phyloP scores from a whole-genome alignment of 2,888 invertebrate genomes.

The Notodonta dromedarius region DNA sequence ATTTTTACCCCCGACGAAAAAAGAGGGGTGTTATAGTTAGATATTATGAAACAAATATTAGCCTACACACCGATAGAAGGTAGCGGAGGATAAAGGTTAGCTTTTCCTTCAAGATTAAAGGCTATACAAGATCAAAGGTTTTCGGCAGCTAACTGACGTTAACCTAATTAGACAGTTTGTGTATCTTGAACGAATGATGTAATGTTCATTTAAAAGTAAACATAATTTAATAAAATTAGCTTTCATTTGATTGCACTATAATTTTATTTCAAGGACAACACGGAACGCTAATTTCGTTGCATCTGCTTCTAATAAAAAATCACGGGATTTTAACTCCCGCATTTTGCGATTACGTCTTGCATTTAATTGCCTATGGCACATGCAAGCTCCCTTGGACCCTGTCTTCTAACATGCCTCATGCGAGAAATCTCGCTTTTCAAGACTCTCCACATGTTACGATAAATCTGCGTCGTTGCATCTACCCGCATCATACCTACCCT shows the following conservation, averaged over 20 bases:
- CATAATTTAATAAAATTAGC: background rate
- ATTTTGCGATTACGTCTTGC: too few relatives aligned
- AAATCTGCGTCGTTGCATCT: background rate
- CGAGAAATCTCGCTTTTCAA: background rate
- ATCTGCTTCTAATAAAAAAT: too few relatives aligned
- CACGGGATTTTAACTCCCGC: too few relatives aligned
- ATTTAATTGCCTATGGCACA: too few relatives aligned
- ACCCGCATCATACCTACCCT: background rate
- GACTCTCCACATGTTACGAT: too few relatives aligned
- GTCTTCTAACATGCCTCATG: background rate
- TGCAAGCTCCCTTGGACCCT: background rate
- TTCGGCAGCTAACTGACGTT: background rate
- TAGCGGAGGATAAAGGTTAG: background rate
- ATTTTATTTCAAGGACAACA: background rate
- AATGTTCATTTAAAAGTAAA: background rate
- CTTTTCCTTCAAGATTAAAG: conserved; percentile 22
- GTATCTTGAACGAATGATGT: background rate
- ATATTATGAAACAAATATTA: background rate
- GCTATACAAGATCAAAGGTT: conserved; percentile 22
- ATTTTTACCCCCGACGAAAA: background rate
- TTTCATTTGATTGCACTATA: background rate
- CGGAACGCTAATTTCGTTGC: too few relatives aligned
- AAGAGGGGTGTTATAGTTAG: too few relatives aligned
- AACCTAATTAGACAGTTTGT: background rate
- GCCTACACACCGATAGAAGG: background rate